Conservation (phyloP, 2,797 vertebrate species). For the Pangasius mekongensis region DNA sequence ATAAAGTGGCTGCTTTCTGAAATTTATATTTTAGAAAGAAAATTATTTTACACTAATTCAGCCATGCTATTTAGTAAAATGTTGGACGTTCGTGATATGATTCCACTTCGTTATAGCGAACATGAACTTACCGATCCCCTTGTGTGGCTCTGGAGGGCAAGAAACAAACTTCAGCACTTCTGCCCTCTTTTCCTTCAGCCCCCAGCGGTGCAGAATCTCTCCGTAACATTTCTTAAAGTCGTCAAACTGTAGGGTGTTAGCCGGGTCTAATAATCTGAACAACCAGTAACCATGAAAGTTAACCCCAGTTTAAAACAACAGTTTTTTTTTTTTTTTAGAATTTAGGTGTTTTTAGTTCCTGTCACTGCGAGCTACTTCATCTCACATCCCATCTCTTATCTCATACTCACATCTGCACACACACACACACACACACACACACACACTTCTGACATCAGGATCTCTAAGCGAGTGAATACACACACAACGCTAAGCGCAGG, state of each 20-base stretch:
- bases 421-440: background rate
- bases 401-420: background rate
- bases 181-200: constrained; percentile 89
- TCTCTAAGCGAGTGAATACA: background rate
- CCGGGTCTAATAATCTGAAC: constrained; percentile 88
- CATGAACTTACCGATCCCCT: constrained; percentile 85
- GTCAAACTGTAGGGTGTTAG: constrained; percentile 91
- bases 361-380: background rate
- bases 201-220: constrained; percentile 96
- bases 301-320: background rate
- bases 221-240: constrained; percentile 98
- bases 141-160: constrained; percentile 93
- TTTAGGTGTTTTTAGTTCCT: background rate
- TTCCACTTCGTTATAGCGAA: background rate
- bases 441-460: background rate
- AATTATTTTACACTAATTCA: background rate
- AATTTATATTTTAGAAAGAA: background rate
- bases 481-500: background rate
- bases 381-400: background rate
- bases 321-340: background rate
- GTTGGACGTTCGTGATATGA: background rate
- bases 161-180: constrained; percentile 96
- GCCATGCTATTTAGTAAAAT: background rate
- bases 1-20: background rate
- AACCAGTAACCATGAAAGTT: background rate